phyloP scores from a whole-genome alignment of 2,113 vertebrate species.

The Brevimyrus niger region DNA sequence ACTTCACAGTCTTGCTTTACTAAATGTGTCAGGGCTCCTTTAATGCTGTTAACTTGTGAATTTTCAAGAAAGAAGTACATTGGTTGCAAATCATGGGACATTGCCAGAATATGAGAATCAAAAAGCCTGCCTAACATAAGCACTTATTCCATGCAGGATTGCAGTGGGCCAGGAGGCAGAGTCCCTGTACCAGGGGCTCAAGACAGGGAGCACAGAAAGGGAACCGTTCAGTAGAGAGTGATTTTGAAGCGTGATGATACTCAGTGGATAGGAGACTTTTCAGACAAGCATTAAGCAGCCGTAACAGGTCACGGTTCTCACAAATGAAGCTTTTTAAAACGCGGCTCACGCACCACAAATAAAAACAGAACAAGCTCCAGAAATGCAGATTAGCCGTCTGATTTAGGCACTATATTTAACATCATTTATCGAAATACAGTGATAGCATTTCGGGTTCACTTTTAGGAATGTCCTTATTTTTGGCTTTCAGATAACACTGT shows the following conservation, averaged over 20 bases:
- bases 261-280: background rate
- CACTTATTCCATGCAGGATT: background rate
- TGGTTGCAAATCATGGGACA: background rate
- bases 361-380: background rate
- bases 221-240: background rate
- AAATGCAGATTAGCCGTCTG: background rate
- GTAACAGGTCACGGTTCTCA: background rate
- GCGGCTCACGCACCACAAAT: background rate
- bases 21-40: background rate
- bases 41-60: background rate
- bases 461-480: background rate
- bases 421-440: background rate
- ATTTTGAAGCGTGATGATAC: background rate
- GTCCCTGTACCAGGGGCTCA: too few relatives aligned
- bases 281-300: background rate
- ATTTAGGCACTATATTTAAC: background rate
- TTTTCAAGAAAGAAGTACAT: background rate
- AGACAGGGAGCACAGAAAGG: background rate
- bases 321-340: background rate
- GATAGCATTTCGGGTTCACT: background rate
- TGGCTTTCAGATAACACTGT: background rate
- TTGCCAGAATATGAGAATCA: background rate
- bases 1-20: background rate
- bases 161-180: background rate
- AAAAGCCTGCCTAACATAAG: background rate